Percentiles rank a stretch among this genome's conserved stretches.
Conservation (phyloP, 2,113 vertebrate genomes). For the Calyptommatus sinebrachiatus region DNA sequence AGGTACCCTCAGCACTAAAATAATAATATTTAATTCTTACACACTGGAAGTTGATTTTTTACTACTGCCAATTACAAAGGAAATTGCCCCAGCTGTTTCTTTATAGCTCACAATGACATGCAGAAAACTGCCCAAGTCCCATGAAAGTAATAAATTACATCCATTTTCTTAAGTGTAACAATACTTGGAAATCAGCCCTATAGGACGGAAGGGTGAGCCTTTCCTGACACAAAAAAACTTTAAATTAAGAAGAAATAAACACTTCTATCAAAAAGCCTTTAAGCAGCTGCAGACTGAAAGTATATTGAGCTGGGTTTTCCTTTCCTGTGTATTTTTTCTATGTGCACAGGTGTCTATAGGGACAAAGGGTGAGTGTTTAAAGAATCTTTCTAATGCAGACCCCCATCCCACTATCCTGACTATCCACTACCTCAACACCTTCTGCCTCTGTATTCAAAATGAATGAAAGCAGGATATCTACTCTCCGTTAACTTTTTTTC, state of each 20-base stretch:
- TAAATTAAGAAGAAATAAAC: constrained; percentile 6
- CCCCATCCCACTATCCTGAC: background rate
- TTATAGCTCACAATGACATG: constrained; percentile 19
- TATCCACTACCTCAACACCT: background rate
- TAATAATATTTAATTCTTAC: background rate
- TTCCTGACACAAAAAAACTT: constrained; percentile 5
- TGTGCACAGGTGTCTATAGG: background rate
- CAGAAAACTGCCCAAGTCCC: constrained; percentile 29
- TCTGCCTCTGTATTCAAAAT: background rate
- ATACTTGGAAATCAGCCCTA: constrained; percentile 49
- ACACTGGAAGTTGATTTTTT: background rate
- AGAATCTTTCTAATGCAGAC: background rate
- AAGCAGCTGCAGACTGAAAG: background rate
- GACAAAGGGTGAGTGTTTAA: background rate
- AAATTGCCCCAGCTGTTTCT: background rate
- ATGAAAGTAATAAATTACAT: constrained; percentile 38
- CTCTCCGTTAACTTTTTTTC: background rate
- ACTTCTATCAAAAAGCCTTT: background rate
- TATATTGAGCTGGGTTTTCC: constrained; percentile 1
- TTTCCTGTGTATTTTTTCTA: constrained; percentile 15
- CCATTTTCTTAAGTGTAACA: constrained; percentile 60
- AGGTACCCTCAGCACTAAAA: too few relatives aligned
- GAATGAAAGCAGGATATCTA: background rate
- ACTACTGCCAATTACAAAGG: background rate
- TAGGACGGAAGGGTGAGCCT: constrained; percentile 1